Percentiles rank a stretch among this genome's conserved stretches.
phyloP scores from a whole-genome alignment of 1,140 invertebrate species.

The Phortica variegata region DNA sequence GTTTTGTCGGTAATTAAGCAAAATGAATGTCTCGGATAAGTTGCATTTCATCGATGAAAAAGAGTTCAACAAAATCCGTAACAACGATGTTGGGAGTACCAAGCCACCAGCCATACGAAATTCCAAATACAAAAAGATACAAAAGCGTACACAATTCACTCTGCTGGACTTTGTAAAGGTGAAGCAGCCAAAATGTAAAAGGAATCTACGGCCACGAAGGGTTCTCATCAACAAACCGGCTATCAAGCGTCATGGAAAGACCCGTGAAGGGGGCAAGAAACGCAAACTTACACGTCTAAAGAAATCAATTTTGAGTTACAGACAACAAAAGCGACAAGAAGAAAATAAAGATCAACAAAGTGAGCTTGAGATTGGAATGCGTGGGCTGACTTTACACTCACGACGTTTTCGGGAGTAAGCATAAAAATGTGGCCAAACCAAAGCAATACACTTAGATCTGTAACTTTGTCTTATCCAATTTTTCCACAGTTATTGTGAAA shows the following conservation, averaged over 20 bases:
- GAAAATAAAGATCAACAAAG: neutral
- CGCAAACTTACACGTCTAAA: conserved; percentile 36
- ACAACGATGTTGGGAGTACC: neutral
- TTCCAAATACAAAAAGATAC: conserved; percentile 39
- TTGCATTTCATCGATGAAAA: conserved; percentile 23
- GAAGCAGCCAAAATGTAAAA: conserved; percentile 12
- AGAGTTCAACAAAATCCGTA: conserved; percentile 17
- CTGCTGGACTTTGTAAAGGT: conserved; percentile 32
- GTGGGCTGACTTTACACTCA: conserved; percentile 29
- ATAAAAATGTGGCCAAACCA: no score
- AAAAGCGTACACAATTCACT: conserved; percentile 16
- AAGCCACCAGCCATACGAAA: conserved; percentile 19
- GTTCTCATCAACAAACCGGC: no score
- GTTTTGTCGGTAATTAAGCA: no score
- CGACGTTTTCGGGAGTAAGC: conserved; percentile 42
- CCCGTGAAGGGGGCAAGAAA: no score
- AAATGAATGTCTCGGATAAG: conserved; percentile 37
- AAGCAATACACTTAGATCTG: no score
- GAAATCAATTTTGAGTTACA: conserved; percentile 24
- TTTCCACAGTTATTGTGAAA: conserved; percentile 42
- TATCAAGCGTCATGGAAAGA: neutral
- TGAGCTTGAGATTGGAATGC: neutral
- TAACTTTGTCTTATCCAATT: neutral
- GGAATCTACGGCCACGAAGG: conserved; percentile 11
- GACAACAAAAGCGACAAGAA: conserved; percentile 11